Conservation (phyloP, 2,113 vertebrate species). For the Melanostigma gelatinosum region DNA sequence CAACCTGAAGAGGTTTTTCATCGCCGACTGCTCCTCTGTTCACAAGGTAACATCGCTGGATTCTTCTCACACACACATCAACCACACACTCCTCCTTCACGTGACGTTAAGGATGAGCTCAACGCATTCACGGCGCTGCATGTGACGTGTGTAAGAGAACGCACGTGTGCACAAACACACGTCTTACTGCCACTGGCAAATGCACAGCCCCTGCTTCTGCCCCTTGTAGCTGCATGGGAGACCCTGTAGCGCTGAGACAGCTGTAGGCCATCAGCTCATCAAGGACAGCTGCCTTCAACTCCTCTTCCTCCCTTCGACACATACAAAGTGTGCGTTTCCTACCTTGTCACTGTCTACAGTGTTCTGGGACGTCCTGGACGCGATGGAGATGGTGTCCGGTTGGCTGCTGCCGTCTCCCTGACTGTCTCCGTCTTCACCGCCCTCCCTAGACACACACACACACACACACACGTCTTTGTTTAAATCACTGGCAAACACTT, state of each 20-base stretch:
- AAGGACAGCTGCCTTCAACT: not conserved
- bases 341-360: constrained; percentile 99
- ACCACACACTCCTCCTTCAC: not conserved
- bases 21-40: constrained; percentile 24
- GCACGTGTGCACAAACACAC: not conserved
- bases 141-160: not conserved
- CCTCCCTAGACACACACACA: constrained; percentile 85
- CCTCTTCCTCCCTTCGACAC: not conserved
- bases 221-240: constrained; percentile 57
- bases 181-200: not conserved
- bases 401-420: constrained; percentile 98
- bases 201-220: constrained; percentile 66
- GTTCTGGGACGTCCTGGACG: constrained; percentile 97
- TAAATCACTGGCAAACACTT: not conserved
- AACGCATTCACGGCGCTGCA: not conserved
- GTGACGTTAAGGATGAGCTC: too few relatives aligned
- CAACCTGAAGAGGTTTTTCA: constrained; percentile 75
- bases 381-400: constrained; percentile 97
- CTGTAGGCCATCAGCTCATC: constrained; percentile 65
- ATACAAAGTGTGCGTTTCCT: constrained; percentile 65
- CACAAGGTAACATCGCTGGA: not conserved
- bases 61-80: not conserved
- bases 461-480: not conserved
- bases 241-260: constrained; percentile 73
- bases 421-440: constrained; percentile 93